Conservation (phyloP, 2,888 invertebrate species). For the Heliconius aoede region DNA sequence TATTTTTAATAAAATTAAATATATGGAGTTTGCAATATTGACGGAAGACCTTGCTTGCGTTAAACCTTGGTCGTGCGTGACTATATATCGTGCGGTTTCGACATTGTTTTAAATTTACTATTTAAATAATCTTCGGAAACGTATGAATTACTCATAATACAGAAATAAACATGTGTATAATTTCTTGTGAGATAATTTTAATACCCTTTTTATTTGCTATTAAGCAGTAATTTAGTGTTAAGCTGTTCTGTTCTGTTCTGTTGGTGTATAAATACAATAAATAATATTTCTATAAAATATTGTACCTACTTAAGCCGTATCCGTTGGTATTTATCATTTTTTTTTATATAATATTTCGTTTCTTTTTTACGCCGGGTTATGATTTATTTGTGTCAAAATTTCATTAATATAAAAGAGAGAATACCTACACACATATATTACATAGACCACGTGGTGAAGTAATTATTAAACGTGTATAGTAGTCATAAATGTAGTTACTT, state of each 20-base stretch:
- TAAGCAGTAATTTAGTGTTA: not conserved
- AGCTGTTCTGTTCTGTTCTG: not conserved
- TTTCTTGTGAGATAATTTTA: no score
- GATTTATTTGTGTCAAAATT: not conserved
- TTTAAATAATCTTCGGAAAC: slow-evolving; percentile 12
- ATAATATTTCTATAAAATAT: no score
- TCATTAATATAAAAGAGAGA: not conserved
- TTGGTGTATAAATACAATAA: no score
- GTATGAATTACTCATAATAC: not conserved
- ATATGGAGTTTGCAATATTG: not conserved
- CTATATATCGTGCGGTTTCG: slow-evolving; percentile 18
- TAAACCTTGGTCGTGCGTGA: slow-evolving; percentile 25
- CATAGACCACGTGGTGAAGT: no score
- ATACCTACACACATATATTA: not conserved
- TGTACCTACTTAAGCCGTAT: no score
- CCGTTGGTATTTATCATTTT: no score
- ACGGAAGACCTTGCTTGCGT: slow-evolving; percentile 32
- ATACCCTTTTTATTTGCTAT: no score
- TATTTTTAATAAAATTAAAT: not conserved
- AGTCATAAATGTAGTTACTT: slow-evolving; percentile 1
- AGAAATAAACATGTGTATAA: not conserved
- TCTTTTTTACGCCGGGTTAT: not conserved
- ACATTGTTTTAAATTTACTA: slow-evolving; percentile 27
- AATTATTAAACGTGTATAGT: slow-evolving; percentile 16
- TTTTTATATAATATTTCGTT: not conserved